Conservation (phyloP, 2,113 vertebrate genomes). For the Natator depressus region DNA sequence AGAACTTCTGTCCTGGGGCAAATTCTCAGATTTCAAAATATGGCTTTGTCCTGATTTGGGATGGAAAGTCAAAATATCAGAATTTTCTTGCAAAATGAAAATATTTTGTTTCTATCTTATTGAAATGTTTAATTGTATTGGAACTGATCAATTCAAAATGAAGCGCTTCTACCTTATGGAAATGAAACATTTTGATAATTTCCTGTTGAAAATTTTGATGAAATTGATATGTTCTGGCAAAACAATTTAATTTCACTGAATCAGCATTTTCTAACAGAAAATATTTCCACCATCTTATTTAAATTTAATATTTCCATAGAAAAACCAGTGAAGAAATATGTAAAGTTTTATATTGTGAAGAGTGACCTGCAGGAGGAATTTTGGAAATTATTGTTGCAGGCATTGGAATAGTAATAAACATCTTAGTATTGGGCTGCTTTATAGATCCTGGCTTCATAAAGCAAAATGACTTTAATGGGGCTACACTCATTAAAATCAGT, state of each 20-base stretch:
- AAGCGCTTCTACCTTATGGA: not conserved
- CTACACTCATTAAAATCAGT: not conserved
- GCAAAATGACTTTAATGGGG: not conserved
- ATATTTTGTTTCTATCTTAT: not conserved
- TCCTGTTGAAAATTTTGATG: constrained; percentile 37
- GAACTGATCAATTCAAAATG: not conserved
- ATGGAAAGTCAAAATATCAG: not conserved
- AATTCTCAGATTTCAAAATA: not conserved
- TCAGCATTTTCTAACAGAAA: constrained; percentile 36
- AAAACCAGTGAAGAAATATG: constrained; percentile 40
- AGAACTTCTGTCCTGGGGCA: not conserved
- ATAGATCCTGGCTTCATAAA: not conserved
- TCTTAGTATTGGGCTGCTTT: constrained; percentile 26
- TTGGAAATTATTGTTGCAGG: constrained; percentile 50
- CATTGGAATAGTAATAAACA: constrained; percentile 40
- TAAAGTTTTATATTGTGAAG: not conserved
- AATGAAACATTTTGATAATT: constrained; percentile 38
- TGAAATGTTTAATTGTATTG: not conserved
- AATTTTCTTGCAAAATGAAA: not conserved
- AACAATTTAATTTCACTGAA: constrained; percentile 18
- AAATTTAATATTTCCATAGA: constrained; percentile 22
- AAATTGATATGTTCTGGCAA: constrained; percentile 36
- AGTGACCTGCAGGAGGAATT: constrained; percentile 61
- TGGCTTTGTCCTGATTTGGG: not conserved
- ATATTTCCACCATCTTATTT: not conserved